Conservation (phyloP, 2,888 invertebrate species). For the Boloria euphrosyne region DNA sequence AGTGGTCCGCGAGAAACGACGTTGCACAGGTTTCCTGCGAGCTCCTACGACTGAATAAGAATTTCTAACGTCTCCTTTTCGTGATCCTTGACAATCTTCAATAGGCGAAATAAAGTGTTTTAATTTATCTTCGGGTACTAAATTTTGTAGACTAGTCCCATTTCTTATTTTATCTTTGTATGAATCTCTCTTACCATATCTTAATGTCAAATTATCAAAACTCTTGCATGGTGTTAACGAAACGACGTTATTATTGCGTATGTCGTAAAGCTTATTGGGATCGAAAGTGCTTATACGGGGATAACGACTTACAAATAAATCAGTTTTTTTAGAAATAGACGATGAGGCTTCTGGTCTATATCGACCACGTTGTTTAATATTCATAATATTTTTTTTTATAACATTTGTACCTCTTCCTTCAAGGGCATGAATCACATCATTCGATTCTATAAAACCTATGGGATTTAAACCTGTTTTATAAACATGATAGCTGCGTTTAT, state of each 20-base stretch:
- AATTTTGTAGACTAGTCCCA: constrained; percentile 71
- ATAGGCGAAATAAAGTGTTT: constrained; percentile 66
- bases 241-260: constrained; percentile 69
- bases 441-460: constrained; percentile 59
- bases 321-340: constrained; percentile 52
- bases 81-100: constrained; percentile 50
- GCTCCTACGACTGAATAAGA: constrained; percentile 71
- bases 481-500: constrained; percentile 78
- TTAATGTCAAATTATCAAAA: constrained; percentile 73
- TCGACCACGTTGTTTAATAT: constrained; percentile 67
- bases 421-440: constrained; percentile 62
- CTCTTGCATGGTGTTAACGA: constrained; percentile 71
- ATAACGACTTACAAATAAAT: constrained; percentile 67
- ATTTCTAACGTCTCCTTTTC: constrained; percentile 61
- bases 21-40: constrained; percentile 56
- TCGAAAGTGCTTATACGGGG: constrained; percentile 69
- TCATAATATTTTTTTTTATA: constrained; percentile 72
- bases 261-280: constrained; percentile 65
- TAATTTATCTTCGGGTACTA: constrained; percentile 63
- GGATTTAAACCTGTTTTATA: constrained; percentile 74
- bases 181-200: constrained; percentile 51
- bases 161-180: constrained; percentile 58
- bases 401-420: constrained; percentile 70
- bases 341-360: constrained; percentile 53
- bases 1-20: constrained; percentile 58